These are phyloP conservation scores for Pseudomyrmex flavicornis DNA, from an alignment of 1,140 invertebrate species.

Conservation along the genomic window DNA sequence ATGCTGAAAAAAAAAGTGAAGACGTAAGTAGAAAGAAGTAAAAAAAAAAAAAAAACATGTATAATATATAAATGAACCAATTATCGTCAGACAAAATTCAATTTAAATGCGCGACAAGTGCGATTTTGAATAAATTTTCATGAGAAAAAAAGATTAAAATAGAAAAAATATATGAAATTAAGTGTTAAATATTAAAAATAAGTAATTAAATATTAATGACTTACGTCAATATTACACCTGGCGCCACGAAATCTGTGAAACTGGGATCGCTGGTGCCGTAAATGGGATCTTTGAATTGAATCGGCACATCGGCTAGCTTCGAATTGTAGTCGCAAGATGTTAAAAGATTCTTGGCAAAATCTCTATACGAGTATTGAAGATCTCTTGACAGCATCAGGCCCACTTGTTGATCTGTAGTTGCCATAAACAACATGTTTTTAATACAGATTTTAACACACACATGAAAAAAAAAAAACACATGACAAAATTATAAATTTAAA, in stretches of 20 bases:
- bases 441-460: background rate
- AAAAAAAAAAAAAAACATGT: background rate
- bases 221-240: slow-evolving; percentile 97
- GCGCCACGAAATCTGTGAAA: slow-evolving; percentile 98
- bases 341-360: slow-evolving; percentile 90
- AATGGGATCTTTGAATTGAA: slow-evolving; percentile 93
- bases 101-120: background rate
- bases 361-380: slow-evolving; percentile 92
- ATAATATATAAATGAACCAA: no score
- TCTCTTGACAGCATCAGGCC: slow-evolving; percentile 93
- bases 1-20: slow-evolving; percentile 88
- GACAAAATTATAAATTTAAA: background rate
- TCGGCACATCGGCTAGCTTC: slow-evolving; percentile 92
- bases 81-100: background rate
- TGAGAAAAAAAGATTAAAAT: background rate
- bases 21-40: background rate
- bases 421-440: background rate
- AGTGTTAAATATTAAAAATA: background rate
- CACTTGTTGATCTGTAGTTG: slow-evolving; percentile 93
- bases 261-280: slow-evolving; percentile 95
- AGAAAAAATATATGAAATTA: background rate
- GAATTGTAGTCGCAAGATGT: slow-evolving; percentile 90
- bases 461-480: no score
- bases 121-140: background rate
- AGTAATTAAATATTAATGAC: slow-evolving; percentile 72